Conservation (phyloP, 2,797 vertebrate genomes). For the Mormyrus hasselquistii region DNA sequence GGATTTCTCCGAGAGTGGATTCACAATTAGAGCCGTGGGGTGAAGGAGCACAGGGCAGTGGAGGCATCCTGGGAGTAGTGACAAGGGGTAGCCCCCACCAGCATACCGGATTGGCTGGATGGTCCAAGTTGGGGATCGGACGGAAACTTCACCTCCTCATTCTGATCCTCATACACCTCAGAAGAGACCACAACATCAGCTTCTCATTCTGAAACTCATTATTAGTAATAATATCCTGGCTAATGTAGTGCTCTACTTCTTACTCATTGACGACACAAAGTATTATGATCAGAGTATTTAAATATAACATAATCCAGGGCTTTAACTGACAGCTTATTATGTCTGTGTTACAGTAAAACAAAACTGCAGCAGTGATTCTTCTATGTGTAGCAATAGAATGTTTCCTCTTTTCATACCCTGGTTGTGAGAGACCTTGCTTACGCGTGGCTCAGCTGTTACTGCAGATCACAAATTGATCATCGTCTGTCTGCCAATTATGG, state of each 20-base stretch:
- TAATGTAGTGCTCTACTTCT: background rate
- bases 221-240: background rate
- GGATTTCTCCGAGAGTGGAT: conserved; percentile 28
- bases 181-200: background rate
- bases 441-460: conserved; percentile 25
- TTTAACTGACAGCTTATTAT: background rate
- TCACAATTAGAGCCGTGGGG: background rate
- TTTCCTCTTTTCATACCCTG: background rate
- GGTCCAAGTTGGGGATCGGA: background rate
- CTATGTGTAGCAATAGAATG: background rate
- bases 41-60: background rate
- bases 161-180: background rate
- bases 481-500: conserved; percentile 24
- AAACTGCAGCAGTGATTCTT: background rate
- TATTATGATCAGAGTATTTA: background rate
- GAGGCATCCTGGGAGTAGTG: background rate
- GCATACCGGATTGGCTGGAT: background rate
- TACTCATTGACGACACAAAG: background rate
- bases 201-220: background rate
- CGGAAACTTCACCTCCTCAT: background rate
- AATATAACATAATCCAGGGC: background rate
- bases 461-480: conserved; percentile 28
- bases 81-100: background rate
- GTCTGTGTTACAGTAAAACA: background rate
- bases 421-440: conserved; percentile 11